These are phyloP conservation scores for Lates japonicus DNA, from an alignment of 2,797 vertebrate genomes.

Conservation along the genomic window DNA sequence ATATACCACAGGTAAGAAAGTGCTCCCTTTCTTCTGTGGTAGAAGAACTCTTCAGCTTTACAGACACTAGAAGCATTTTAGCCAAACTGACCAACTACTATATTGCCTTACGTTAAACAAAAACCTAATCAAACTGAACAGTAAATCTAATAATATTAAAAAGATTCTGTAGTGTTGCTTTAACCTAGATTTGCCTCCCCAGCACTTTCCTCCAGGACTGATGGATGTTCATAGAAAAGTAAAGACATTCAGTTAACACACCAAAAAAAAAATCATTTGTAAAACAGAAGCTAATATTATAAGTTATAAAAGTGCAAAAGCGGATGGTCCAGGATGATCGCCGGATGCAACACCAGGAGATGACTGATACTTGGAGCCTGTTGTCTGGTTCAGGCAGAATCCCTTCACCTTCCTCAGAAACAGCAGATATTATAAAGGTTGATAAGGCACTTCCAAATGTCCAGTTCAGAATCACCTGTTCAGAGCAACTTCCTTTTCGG, in stretches of 20 bases:
- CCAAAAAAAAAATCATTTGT: conserved; percentile 24
- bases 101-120: conserved; percentile 44
- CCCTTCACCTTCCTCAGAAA: conserved; percentile 44
- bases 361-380: conserved; percentile 22
- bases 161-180: conserved; percentile 52
- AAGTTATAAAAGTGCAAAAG: conserved; percentile 78
- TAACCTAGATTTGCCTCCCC: background rate
- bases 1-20: conserved; percentile 52
- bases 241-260: conserved; percentile 25
- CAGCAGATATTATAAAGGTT: conserved; percentile 16
- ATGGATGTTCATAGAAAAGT: conserved; percentile 8
- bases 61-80: too few species aligned
- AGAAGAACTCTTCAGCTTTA: conserved; percentile 42
- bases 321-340: conserved; percentile 35
- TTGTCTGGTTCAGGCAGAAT: conserved; percentile 17
- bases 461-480: conserved; percentile 38
- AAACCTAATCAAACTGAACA: conserved; percentile 30
- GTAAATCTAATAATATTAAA: conserved; percentile 14
- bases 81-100: conserved; percentile 24
- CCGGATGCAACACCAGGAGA: conserved; percentile 34
- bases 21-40: conserved; percentile 41
- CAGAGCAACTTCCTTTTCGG: conserved; percentile 92
- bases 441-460: conserved; percentile 48
- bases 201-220: conserved; percentile 3
- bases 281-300: conserved; percentile 49